Evolutionary conservation across 2,797 vertebrate species (phyloP).

Genomic region (Sebastiscus tertius): DNA sequence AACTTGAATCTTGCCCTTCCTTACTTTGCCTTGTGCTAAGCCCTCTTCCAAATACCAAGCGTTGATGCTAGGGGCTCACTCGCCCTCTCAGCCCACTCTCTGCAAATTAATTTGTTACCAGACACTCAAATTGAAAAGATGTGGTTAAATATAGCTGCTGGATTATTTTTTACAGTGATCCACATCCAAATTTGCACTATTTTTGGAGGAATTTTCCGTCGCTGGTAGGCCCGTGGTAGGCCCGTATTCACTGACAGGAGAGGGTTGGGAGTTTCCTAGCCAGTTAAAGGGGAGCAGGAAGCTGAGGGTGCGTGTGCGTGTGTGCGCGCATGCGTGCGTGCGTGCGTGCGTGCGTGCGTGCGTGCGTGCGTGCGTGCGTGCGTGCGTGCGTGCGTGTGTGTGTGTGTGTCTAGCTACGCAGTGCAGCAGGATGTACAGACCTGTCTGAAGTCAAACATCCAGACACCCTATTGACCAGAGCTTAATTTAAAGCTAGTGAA

Average conservation of each 20-base stretch:
- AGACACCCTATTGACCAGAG: not conserved
- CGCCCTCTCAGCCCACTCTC: not conserved
- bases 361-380: too few species aligned
- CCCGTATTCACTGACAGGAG: slow-evolving; percentile 12
- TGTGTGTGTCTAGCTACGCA: not conserved
- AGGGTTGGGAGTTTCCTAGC: not conserved
- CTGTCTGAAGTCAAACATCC: not conserved
- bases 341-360: not conserved
- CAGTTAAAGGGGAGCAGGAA: not conserved
- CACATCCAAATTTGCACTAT: slow-evolving; percentile 40
- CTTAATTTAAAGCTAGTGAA: not conserved
- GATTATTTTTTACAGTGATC: slow-evolving; percentile 25
- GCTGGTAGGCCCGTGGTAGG: not conserved
- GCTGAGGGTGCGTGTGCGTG: not conserved
- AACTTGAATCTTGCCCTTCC: slow-evolving; percentile 29
- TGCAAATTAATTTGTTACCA: slow-evolving; percentile 26
- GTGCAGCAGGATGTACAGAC: not conserved
- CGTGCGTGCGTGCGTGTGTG: too few species aligned
- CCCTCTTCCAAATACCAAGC: slow-evolving; percentile 26
- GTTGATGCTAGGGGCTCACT: not conserved
- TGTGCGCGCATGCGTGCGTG: too few species aligned
- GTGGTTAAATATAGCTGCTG: slow-evolving; percentile 43
- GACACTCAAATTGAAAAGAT: slow-evolving; percentile 36
- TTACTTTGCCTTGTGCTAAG: not conserved
- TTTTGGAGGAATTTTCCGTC: slow-evolving; percentile 48